Base-by-base conservation (phyloP, 37 sponge, comb jelly and placozoan species). In the Diacarnus erythraeanus region DNA sequence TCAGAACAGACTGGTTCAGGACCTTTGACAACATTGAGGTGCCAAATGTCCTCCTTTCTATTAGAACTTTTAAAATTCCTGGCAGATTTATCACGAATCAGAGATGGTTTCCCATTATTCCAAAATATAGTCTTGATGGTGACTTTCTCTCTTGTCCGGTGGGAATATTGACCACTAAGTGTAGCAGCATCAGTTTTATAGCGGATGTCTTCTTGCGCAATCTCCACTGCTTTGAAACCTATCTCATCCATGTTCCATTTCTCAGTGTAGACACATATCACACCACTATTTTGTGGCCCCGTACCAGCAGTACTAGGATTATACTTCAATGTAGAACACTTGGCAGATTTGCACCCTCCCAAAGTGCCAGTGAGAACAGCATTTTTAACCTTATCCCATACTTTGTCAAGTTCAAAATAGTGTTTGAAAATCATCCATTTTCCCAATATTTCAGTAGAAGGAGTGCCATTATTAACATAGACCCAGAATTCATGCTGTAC, bases 111-210 rank as follows among this genome's bases (percentile, higher is more conserved):
- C n/a, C 90, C 90, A 58, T 80, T 74, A 42, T 89, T 89, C 85
- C 85, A 89, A 30, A 79, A 72, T 20, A 89, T 54, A 0, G 85
- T 89, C 42, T 77, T 89, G 47, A 43, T 56, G 39, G 69, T 82
- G n/a, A 27, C 31, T 0, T 23, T 22, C 29, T 83, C 88, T 56
- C 39, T 31, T 23, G 21, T 83, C 42, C 33, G 23, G 47, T 70
- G 36, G 4, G 71, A 57, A 64, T 89, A 89, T 10, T 65, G 2
- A 5, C 31, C 5, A 74, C 72, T 36, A 0, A 0, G 42, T 2
- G 85, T 89, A 22, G 90, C 90, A 40, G 71, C 81, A 43, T 84
- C 90, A 20, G 85, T 89, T 71, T 89, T 89, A 35, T 84, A 89
- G 1, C 80, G 51, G 47, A 89, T 89, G 33, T 59, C 65, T 39